Evolutionary conservation across 2,113 vertebrate genomes (phyloP).

Genomic region (Cettia cetti): DNA sequence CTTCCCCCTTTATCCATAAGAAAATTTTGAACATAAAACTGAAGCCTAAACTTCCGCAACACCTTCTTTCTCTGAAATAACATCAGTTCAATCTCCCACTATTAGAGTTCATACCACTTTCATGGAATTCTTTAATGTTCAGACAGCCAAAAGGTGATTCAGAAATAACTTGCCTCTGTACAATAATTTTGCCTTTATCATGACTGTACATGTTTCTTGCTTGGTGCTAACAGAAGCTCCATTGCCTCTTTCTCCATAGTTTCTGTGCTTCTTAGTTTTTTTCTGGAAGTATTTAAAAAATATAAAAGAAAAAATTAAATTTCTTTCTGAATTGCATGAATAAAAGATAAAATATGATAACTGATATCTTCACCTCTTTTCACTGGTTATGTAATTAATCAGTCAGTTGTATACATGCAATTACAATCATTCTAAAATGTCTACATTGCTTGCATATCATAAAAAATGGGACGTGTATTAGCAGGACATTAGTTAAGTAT

Average conservation of each 20-base stretch:
- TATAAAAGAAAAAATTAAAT: background rate
- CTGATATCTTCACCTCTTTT: background rate
- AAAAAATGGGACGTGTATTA: background rate
- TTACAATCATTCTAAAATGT: background rate
- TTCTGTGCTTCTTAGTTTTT: fast-evolving
- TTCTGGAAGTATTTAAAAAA: background rate
- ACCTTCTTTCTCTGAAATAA: background rate
- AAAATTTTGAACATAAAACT: background rate
- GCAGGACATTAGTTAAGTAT: background rate
- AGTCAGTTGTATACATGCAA: background rate
- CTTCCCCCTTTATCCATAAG: background rate
- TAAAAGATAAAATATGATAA: background rate
- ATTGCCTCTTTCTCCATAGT: background rate
- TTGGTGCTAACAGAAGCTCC: background rate
- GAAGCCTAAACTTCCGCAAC: background rate
- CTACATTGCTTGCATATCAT: background rate
- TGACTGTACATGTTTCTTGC: background rate
- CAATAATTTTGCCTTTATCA: background rate
- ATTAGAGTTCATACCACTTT: background rate
- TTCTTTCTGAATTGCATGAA: background rate
- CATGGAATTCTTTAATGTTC: background rate
- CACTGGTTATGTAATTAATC: background rate
- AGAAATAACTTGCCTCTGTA: background rate
- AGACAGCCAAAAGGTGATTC: background rate
- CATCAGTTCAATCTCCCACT: background rate